Evolutionary conservation across 2,888 invertebrate genomes (phyloP).

Genomic region (Drosophila colorata): DNA sequence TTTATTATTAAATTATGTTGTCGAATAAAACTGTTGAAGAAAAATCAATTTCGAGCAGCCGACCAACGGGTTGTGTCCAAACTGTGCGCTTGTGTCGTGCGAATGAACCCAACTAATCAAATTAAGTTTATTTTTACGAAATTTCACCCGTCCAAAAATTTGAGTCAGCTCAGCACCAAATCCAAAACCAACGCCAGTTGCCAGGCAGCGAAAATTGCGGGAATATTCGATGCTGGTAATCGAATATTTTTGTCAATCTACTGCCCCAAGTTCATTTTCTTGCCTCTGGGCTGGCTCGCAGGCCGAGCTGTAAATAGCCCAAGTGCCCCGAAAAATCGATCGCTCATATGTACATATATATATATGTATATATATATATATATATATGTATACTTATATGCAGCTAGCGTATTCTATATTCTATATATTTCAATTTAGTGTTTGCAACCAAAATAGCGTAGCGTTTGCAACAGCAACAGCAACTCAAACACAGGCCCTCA

Average conservation of each 20-base stretch:
- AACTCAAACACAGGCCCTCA: constrained; percentile 12
- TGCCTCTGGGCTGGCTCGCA: constrained; percentile 53
- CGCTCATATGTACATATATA: constrained; percentile 12
- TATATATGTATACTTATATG: constrained; percentile 18
- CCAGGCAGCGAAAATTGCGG: constrained; percentile 33
- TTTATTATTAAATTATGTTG: constrained; percentile 77
- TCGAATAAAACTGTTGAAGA: constrained; percentile 69
- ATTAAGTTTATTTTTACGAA: constrained; percentile 70
- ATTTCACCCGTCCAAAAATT: constrained; percentile 39
- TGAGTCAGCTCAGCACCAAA: constrained; percentile 14
- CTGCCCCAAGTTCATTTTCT: constrained; percentile 17
- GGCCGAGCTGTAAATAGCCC: constrained; percentile 71
- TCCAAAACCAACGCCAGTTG: constrained; percentile 10
- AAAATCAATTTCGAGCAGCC: constrained; percentile 67
- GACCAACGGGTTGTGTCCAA: constrained; percentile 19
- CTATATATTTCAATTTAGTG: constrained; percentile 46
- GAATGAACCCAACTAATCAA: constrained; percentile 77
- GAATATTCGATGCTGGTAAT: constrained; percentile 73
- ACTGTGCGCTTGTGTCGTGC: constrained; percentile 53
- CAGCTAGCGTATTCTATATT: constrained; percentile 28
- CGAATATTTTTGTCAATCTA: constrained; percentile 59
- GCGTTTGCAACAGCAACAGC: constrained; percentile 38
- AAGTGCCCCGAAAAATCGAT: constrained; percentile 60
- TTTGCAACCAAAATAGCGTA: constrained; percentile 63
- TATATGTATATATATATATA: constrained; percentile 7